Conservation (phyloP, 2,888 invertebrate genomes). For the Coecobrya sp. region DNA sequence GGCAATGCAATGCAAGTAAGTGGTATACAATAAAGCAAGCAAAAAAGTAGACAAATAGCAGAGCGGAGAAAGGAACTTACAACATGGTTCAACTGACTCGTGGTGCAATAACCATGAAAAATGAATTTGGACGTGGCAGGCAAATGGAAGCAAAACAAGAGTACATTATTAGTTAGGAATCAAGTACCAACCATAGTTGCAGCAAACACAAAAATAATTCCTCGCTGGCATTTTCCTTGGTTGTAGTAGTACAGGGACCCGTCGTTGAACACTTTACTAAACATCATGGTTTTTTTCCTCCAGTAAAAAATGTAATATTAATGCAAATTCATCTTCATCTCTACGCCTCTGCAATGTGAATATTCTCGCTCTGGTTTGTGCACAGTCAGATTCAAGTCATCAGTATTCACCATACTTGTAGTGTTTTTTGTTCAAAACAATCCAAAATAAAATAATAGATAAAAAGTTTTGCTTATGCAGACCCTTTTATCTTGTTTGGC, state of each 20-base stretch:
- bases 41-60: not conserved
- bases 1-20: slow-evolving; percentile 8
- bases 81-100: not conserved
- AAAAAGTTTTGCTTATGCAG: not conserved
- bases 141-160: not conserved
- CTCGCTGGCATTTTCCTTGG: not conserved
- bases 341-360: not conserved
- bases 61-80: not conserved
- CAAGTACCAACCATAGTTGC: not conserved
- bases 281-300: not conserved
- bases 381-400: not conserved
- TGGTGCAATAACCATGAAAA: slow-evolving; percentile 31
- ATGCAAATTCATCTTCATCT: slow-evolving; percentile 12
- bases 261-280: not conserved
- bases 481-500: not conserved
- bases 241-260: not conserved
- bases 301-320: not conserved
- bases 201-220: not conserved
- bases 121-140: slow-evolving; percentile 23
- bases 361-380: not conserved
- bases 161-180: not conserved
- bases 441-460: not conserved
- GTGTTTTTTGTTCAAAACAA: not conserved
- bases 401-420: not conserved
- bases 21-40: not conserved